Conservation (phyloP, 2,797 vertebrate genomes). For the Salarias fasciatus region DNA sequence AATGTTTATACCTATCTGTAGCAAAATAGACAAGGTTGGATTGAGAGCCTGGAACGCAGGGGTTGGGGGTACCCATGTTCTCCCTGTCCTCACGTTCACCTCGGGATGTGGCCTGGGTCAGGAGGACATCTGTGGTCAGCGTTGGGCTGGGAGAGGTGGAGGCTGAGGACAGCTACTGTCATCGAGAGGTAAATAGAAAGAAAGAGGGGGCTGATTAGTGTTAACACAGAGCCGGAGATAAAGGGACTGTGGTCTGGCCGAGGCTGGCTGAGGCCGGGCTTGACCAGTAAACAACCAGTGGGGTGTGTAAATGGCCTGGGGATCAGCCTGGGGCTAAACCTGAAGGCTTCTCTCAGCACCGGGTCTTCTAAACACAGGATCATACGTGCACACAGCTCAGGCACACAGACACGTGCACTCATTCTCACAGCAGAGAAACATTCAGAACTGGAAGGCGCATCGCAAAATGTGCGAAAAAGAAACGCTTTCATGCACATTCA, state of each 20-base stretch:
- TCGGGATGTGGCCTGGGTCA: constrained; percentile 71
- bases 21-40: constrained; percentile 73
- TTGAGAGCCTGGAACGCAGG: constrained; percentile 25
- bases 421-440: constrained; percentile 29
- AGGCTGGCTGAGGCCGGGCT: constrained; percentile 63
- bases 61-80: constrained; percentile 27
- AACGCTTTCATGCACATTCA: not conserved
- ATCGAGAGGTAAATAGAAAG: constrained; percentile 88
- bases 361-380: constrained; percentile 63
- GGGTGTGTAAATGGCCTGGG: constrained; percentile 61
- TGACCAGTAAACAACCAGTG: constrained; percentile 75
- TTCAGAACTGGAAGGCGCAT: constrained; percentile 27
- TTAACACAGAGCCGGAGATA: constrained; percentile 85
- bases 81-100: constrained; percentile 80
- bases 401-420: constrained; percentile 45
- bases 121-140: constrained; percentile 86
- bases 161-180: constrained; percentile 92
- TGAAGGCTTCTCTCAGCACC: constrained; percentile 88
- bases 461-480: constrained; percentile 13
- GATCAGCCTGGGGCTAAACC: constrained; percentile 78
- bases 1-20: constrained; percentile 66
- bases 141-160: constrained; percentile 72
- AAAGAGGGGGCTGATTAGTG: constrained; percentile 78
- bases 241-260: constrained; percentile 73
- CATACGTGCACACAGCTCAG: constrained; percentile 69